phyloP scores from a whole-genome alignment of 1,140 invertebrate species.

The Temnothorax curvispinosus region DNA sequence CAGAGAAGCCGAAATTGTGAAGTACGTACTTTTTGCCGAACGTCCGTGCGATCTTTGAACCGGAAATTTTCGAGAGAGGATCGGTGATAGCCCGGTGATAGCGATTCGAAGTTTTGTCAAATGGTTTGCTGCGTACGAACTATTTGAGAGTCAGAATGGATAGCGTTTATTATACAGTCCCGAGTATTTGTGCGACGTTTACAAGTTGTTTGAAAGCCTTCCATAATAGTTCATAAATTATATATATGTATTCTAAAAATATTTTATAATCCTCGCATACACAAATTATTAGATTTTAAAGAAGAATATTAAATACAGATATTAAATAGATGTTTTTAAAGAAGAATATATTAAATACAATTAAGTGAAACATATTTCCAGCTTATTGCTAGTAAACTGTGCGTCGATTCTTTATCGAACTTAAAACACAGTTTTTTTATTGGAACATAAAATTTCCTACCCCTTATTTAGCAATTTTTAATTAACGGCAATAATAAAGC shows the following conservation, averaged over 20 bases:
- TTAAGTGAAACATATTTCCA: no score
- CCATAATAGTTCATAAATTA: neutral
- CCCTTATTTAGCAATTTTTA: neutral
- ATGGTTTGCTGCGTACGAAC: neutral
- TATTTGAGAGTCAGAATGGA: neutral
- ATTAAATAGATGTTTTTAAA: no score
- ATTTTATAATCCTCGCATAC: neutral
- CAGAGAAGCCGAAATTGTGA: neutral
- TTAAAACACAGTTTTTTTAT: no score
- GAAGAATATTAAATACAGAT: neutral
- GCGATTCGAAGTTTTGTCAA: slow-evolving; percentile 3
- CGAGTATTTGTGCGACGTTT: neutral
- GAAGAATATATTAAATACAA: no score
- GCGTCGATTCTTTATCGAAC: no score
- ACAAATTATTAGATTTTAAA: neutral
- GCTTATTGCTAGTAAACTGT: no score
- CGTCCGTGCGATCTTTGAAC: neutral
- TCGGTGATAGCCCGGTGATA: neutral
- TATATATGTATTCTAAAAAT: no score
- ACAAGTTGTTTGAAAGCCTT: neutral
- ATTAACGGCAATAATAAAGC: neutral
- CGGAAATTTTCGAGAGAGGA: neutral
- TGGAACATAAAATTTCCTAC: no score
- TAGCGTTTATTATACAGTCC: neutral
- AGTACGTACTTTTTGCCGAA: neutral